Evolutionary conservation across 2,888 invertebrate genomes (phyloP), one percentile per base, ranked within the genome.

Genomic region (Orchestes rusci): DNA sequence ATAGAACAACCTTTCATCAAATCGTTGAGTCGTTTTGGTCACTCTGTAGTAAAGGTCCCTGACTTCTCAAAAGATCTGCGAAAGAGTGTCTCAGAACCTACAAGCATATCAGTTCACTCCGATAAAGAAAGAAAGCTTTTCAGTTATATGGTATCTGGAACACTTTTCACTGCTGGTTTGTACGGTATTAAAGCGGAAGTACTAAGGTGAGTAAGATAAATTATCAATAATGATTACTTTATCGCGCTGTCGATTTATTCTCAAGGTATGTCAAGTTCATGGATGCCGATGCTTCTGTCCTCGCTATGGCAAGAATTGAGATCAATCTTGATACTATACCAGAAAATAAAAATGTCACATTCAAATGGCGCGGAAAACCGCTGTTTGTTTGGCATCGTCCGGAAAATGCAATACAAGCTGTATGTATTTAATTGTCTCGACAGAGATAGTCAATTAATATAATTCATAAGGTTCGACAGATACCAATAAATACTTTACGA

Each of bases 1-100:
- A n/a, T n/a, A n/a, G n/a, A n/a, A n/a, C n/a, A n/a, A n/a, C n/a
- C n/a, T n/a, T n/a, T n/a, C n/a, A n/a, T n/a, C n/a, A n/a, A n/a
- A n/a, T n/a, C n/a, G n/a, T n/a, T n/a, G n/a, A n/a, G n/a, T n/a
- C 42, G 43, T 8, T 19, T 27, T 5, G 39, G 86, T 8, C 96
- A 97, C 67, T 84, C 87, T 2, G 96, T 97, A 62, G 73, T 96
- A 53, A 74, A 77, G 52, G 76, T 87, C 46, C 97, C 97, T 23
- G 89, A 94, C 66, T 95, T 92, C 66, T 69, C 80, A 3, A 70
- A 73, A 2, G 93, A 95, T 67, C 80, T 95, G 53, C 78, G 81
- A 44, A 76, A 80, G 10, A 70, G 76, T 4, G 76, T 76, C 0
- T 67, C 75, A 59, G 75, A 80, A 60, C 75, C 83, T 0, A 71